phyloP scores from a whole-genome alignment of 1,140 invertebrate species.

The Danaus plexippus region DNA sequence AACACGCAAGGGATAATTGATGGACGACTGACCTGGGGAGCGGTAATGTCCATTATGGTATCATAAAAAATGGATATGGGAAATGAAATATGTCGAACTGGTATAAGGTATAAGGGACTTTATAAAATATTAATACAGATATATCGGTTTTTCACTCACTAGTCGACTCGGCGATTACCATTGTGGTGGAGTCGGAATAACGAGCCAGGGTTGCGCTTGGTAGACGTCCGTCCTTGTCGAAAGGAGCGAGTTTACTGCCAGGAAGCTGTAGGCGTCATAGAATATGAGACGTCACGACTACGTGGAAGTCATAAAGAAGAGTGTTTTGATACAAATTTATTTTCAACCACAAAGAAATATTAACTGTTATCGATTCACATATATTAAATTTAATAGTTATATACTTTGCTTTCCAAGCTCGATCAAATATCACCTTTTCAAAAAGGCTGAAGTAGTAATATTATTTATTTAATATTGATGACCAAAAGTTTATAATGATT shows the following conservation, averaged over 20 bases:
- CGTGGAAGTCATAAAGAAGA: conserved; percentile 1
- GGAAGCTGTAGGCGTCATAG: conserved; percentile 30
- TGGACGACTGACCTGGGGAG: conserved; percentile 31
- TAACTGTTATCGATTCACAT: no score
- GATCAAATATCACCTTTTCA: no score
- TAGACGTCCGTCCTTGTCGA: conserved; percentile 28
- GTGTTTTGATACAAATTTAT: conserved; percentile 8
- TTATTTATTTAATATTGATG: no score
- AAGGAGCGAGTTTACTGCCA: conserved; percentile 31
- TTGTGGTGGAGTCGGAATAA: conserved; percentile 50
- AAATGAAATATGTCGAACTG: conserved; percentile 39
- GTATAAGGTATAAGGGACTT: background rate
- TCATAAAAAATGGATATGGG: conserved; percentile 57
- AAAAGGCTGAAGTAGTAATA: no score
- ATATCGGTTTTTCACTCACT: conserved; percentile 25
- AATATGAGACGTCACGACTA: conserved; percentile 14
- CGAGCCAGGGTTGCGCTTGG: conserved; percentile 38
- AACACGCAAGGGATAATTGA: conserved; percentile 30
- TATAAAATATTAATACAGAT: no score
- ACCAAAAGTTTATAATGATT: no score
- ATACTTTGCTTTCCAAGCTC: no score
- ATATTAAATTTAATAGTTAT: no score
- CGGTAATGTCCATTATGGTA: conserved; percentile 8
- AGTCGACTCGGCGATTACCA: conserved; percentile 41
- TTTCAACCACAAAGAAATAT: no score